These are phyloP conservation scores for Stigmatopora nigra DNA, from an alignment of 2,113 vertebrate species.

Conservation along the genomic window DNA sequence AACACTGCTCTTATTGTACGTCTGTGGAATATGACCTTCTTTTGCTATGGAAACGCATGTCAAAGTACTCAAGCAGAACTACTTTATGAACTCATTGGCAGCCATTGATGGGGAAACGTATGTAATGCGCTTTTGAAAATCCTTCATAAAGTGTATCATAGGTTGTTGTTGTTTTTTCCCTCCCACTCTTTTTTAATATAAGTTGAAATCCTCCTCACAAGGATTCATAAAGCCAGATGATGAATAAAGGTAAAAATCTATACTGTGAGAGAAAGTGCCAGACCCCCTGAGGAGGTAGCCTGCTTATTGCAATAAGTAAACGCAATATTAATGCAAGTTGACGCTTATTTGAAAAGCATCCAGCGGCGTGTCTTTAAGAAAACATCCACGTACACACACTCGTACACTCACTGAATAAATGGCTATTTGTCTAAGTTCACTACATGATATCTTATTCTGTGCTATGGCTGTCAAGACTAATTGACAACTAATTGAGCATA, in stretches of 20 bases:
- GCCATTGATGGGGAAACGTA: not conserved
- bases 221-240: not conserved
- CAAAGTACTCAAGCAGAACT: too few species aligned
- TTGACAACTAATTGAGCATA: too few species aligned
- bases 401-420: not conserved
- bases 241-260: not conserved
- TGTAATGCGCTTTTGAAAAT: not conserved
- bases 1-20: constrained; percentile 35
- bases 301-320: not conserved
- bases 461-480: too few species aligned
- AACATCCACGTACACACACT: not conserved
- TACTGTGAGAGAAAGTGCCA: not conserved
- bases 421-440: not conserved
- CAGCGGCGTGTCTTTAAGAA: not conserved
- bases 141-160: not conserved
- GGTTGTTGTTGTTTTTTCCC: not conserved
- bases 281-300: not conserved
- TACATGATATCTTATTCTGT: too few species aligned
- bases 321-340: not conserved
- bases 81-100: too few species aligned
- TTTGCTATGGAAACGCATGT: not conserved
- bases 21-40: constrained; percentile 9
- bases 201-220: not conserved
- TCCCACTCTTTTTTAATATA: not conserved
- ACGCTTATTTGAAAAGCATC: not conserved